phyloP scores from a whole-genome alignment of 2,888 invertebrate genomes.

The Drosophila bunnanda region DNA sequence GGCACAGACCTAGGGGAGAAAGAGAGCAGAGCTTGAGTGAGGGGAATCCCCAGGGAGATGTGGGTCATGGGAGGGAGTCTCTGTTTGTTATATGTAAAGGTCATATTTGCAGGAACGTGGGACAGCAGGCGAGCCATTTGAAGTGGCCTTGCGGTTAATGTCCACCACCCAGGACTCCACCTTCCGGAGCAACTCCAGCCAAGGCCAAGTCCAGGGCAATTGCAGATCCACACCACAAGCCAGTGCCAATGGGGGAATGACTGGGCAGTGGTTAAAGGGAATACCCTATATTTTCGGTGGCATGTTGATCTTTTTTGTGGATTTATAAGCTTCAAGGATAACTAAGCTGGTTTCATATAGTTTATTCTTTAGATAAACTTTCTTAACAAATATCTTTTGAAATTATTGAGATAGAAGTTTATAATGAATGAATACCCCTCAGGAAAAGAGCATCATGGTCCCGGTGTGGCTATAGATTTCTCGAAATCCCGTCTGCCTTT shows the following conservation, averaged over 20 bases:
- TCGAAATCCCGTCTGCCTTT: constrained; percentile 2
- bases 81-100: not conserved
- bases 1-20: constrained; percentile 88
- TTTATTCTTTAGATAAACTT: too few relatives aligned
- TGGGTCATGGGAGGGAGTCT: not conserved
- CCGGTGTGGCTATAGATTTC: not conserved
- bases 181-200: not conserved
- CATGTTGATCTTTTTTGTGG: not conserved
- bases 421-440: not conserved
- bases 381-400: too few relatives aligned
- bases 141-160: constrained; percentile 11
- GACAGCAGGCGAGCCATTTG: not conserved
- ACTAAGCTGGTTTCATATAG: too few relatives aligned
- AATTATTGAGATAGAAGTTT: not conserved
- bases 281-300: not conserved
- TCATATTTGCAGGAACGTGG: not conserved
- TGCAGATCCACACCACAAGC: constrained; percentile 1
- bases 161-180: not conserved
- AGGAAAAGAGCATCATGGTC: not conserved
- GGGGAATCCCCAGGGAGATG: not conserved
- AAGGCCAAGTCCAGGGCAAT: not conserved
- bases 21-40: not conserved
- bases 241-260: not conserved
- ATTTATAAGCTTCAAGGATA: not conserved
- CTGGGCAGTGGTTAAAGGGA: not conserved